A percentile compares a stretch with the other conserved stretches of the same genome.
phyloP scores from a whole-genome alignment of 2,888 invertebrate genomes.

The Epistrophe eligans region DNA sequence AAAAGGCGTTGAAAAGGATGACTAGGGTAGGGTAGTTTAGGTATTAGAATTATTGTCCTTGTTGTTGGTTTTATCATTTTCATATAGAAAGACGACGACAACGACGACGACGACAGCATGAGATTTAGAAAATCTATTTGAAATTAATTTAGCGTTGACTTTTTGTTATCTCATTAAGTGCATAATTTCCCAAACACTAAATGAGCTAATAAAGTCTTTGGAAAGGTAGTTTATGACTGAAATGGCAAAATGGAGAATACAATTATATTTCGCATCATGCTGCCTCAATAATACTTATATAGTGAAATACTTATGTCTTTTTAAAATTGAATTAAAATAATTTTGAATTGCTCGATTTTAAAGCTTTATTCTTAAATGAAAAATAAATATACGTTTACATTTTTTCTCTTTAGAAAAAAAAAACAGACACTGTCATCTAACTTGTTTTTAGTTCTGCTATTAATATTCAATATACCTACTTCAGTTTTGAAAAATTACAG shows the following conservation, averaged over 20 bases:
- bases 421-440: too few relatives aligned
- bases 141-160: conserved; percentile 64
- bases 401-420: too few relatives aligned
- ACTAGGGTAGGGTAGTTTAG: background rate
- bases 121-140: conserved; percentile 59
- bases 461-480: too few relatives aligned
- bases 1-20: background rate
- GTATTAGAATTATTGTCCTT: conserved; percentile 2
- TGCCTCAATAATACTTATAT: background rate
- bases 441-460: too few relatives aligned
- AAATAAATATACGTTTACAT: too few relatives aligned
- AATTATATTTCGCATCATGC: conserved; percentile 2
- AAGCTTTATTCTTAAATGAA: too few relatives aligned
- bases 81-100: background rate
- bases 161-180: conserved; percentile 51
- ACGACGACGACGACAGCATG: background rate
- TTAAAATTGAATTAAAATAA: background rate
- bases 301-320: conserved; percentile 1
- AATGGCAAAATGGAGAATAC: background rate
- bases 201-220: conserved; percentile 43
- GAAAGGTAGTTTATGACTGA: background rate
- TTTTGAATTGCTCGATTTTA: background rate
- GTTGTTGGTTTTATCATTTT: conserved; percentile 4
- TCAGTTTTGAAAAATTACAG: too few relatives aligned
- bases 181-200: conserved; percentile 35